Base-by-base conservation (phyloP, 2,888 invertebrate genomes). In the Mythimna pallens region DNA sequence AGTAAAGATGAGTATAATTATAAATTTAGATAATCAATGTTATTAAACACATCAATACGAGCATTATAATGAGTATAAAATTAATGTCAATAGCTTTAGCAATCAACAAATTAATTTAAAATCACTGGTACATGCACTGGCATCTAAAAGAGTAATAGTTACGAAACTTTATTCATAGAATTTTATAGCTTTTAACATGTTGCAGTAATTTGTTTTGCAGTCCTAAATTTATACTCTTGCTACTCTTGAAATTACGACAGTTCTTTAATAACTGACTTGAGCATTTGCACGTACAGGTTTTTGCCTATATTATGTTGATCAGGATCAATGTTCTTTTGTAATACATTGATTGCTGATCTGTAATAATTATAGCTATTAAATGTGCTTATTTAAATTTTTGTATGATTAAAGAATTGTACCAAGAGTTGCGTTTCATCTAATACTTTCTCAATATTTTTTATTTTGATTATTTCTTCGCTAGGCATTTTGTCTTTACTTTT, bases 241-340 rank as follows among this genome's bases (percentile, higher is more conserved):
- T 43, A 43, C 25, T 65, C 40, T 70, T 63, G 62, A 34, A 43
- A 69, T 78, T 52, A 59, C 78, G 64, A 69, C 50, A 78, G 64
- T 55, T 64, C 76, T 80, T 55, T 69, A 75, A 80, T 80, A 63
- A 69, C 34, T 47, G 17, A 36, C 73, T 55, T n/a, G 75, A 36
- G 47, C 30, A 34, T 20, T 47, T 57, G 62, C 30, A 30, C 43
- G 52, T 36, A 43, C 36, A 36, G 40, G 30, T 50, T 14, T 30
- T 47, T n/a, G 22, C 25, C 50, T 69, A 36, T 54, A 76, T 63
- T 40, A 52, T 69, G 36, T 34, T 40, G 12, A 57, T 50, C 36
- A 76, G 47, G 52, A 59, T 64, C 55, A 57, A n/a, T 50, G 65
- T 73, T 78, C 30, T 78, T 72, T 58, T 57, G 57, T 58, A 43